Evolutionary conservation across 2,113 vertebrate genomes (phyloP).

Genomic region (Mobula birostris): DNA sequence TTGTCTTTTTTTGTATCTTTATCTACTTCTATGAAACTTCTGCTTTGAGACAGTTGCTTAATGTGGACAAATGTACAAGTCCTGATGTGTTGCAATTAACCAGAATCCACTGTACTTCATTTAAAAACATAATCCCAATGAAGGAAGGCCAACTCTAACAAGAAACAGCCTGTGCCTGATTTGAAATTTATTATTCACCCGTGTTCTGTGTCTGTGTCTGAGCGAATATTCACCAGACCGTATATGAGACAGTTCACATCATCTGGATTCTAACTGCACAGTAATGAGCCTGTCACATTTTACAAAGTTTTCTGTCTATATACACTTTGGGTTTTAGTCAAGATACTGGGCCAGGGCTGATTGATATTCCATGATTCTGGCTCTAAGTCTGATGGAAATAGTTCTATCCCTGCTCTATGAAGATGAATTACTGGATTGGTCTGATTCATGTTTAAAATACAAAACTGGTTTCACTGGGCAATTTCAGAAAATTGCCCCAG

Average conservation of each 20-base stretch:
- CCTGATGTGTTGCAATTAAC: too few species aligned
- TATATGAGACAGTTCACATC: not conserved
- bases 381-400: not conserved
- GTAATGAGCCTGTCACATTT: constrained; percentile 23
- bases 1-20: too few species aligned
- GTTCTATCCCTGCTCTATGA: not conserved
- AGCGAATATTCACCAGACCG: not conserved
- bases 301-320: constrained; percentile 18
- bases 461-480: too few species aligned
- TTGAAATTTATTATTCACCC: not conserved
- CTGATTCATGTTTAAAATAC: not conserved
- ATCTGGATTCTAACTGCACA: not conserved
- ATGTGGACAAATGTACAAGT: too few species aligned
- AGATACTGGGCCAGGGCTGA: constrained; percentile 15
- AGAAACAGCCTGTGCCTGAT: not conserved
- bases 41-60: too few species aligned
- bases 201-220: not conserved
- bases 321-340: not conserved
- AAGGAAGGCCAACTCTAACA: not conserved
- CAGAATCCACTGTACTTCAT: not conserved
- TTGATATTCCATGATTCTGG: constrained; percentile 28
- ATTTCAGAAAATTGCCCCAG: not conserved
- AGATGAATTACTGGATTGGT: not conserved
- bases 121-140: not conserved
- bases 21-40: too few species aligned